Conservation (phyloP, 2,113 vertebrate genomes). For the zebrafish (Danio rerio) region GRCz12tu NC_133182.1:65374001-65374500, state of each 20-base stretch:
- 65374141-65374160: background rate
- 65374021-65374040: too few relatives aligned
- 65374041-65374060: too few relatives aligned
- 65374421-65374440: constrained; percentile 35
- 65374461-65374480: constrained; percentile 11
- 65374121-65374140: too few relatives aligned
- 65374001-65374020: too few relatives aligned
- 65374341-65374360: constrained; percentile 36
- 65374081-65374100: background rate
- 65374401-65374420: constrained; percentile 24
- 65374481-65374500: constrained; percentile 10
- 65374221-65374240: constrained; percentile 37
- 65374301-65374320: constrained; percentile 25
- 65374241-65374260: constrained; percentile 57
- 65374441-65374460: constrained; percentile 15
- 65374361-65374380: constrained; percentile 38
- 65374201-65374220: constrained; percentile 39
- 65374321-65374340: constrained; percentile 35
- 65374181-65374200: background rate
- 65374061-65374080: background rate
- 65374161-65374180: background rate
- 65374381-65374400: constrained; percentile 24
- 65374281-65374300: constrained; percentile 45
- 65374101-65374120: background rate
- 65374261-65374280: constrained; percentile 52